Conservation (phyloP, 2,113 vertebrate species). For the Dasyprocta punctata region DNA sequence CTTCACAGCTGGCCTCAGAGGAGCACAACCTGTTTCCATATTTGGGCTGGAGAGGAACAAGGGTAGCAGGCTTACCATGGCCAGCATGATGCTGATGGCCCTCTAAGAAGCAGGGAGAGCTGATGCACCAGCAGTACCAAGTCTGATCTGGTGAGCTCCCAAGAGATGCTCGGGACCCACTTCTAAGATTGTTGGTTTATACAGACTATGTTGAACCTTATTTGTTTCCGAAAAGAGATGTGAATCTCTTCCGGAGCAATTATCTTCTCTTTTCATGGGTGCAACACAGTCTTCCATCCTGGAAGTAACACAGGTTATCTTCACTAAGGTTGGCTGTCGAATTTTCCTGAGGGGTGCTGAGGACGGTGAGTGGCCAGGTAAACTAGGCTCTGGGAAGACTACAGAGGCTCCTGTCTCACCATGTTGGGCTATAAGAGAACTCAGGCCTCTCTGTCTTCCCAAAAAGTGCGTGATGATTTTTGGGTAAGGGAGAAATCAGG, state of each 20-base stretch:
- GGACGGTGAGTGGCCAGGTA: accelerated
- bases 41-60: neutral
- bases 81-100: neutral
- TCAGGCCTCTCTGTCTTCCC: neutral
- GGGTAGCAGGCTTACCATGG: too few species aligned
- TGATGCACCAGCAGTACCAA: too few species aligned
- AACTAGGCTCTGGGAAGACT: too few species aligned
- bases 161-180: neutral
- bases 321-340: neutral
- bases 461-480: neutral
- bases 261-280: neutral
- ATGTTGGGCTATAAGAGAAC: neutral
- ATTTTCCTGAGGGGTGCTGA: too few species aligned
- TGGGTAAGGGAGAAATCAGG: too few species aligned
- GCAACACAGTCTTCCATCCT: neutral
- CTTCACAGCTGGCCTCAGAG: neutral
- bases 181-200: neutral
- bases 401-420: neutral
- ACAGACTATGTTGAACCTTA: neutral
- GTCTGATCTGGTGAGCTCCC: neutral
- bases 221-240: neutral
- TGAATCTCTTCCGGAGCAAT: neutral
- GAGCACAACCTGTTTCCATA: neutral
- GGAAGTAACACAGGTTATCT: neutral
- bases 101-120: neutral